phyloP scores from a whole-genome alignment of 2,888 invertebrate genomes.

The Synanthedon myopaeformis region DNA sequence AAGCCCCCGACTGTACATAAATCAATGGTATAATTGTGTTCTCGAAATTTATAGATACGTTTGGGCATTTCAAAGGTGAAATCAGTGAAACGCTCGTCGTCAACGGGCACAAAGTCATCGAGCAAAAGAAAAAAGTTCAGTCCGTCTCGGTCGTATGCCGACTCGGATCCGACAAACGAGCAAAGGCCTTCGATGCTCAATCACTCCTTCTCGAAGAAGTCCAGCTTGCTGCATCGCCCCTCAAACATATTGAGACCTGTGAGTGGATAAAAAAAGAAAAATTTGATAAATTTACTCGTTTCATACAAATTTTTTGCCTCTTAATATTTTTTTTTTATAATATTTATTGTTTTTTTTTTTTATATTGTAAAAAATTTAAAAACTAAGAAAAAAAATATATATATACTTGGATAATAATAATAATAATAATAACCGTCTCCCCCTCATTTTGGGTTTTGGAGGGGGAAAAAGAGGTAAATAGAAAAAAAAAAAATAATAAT shows the following conservation, averaged over 20 bases:
- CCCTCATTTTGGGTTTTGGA: too few species aligned
- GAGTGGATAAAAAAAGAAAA: slow-evolving; percentile 51
- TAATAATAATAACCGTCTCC: too few species aligned
- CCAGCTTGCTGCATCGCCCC: slow-evolving; percentile 75
- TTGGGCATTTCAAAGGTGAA: slow-evolving; percentile 63
- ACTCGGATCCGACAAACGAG: slow-evolving; percentile 57
- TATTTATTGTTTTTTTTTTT: too few species aligned
- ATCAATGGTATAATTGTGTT: not conserved
- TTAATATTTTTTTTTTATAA: too few species aligned
- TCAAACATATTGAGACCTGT: slow-evolving; percentile 77
- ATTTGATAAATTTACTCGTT: not conserved
- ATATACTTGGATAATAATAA: too few species aligned
- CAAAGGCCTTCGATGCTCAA: slow-evolving; percentile 68
- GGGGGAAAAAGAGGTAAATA: too few species aligned
- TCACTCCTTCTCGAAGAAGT: slow-evolving; percentile 65
- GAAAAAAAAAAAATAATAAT: too few species aligned
- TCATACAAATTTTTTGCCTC: too few species aligned
- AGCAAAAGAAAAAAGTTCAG: slow-evolving; percentile 61
- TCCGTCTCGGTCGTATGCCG: slow-evolving; percentile 45
- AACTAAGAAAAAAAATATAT: too few species aligned
- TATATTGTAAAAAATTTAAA: too few species aligned
- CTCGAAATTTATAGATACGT: slow-evolving; percentile 56
- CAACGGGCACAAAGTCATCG: slow-evolving; percentile 40
- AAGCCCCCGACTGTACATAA: not conserved
- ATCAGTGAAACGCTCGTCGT: slow-evolving; percentile 55